phyloP scores from a whole-genome alignment of 2,797 vertebrate genomes.

The Columba guinea region DNA sequence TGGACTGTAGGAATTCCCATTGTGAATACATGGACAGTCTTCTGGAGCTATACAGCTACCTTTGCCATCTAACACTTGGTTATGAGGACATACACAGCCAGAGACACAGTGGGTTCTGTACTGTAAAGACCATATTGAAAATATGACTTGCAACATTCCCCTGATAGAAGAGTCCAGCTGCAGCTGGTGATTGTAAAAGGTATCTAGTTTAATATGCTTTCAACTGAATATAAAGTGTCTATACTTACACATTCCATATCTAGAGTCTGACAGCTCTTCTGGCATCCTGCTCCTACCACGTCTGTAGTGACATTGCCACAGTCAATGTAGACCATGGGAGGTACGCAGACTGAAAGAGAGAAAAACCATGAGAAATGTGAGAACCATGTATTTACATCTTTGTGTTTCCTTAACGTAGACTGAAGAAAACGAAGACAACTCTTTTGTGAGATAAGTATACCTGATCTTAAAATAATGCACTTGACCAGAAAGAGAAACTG shows the following conservation, averaged over 20 bases:
- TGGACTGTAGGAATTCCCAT: constrained; percentile 80
- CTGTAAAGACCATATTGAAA: constrained; percentile 71
- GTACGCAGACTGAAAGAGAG: constrained; percentile 68
- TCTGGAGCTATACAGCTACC: constrained; percentile 82
- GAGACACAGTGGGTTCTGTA: constrained; percentile 84
- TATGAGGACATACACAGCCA: constrained; percentile 88
- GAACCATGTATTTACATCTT: background rate
- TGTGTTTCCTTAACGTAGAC: background rate
- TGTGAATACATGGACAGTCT: constrained; percentile 88
- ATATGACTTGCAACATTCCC: background rate
- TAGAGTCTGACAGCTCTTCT: constrained; percentile 88
- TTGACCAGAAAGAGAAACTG: background rate
- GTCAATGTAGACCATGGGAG: constrained; percentile 86
- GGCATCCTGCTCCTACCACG: constrained; percentile 82
- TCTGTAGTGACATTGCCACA: constrained; percentile 76
- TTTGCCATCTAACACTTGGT: constrained; percentile 81
- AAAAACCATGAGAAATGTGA: background rate
- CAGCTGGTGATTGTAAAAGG: background rate
- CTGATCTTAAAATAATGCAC: background rate
- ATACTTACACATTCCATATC: constrained; percentile 90
- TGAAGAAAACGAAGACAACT: background rate
- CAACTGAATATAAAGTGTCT: background rate
- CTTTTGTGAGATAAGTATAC: background rate
- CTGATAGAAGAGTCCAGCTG: background rate
- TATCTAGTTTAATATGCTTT: background rate